These are phyloP conservation scores for Prenolepis imparis DNA, from an alignment of 2,888 invertebrate genomes.

Conservation along the genomic window DNA sequence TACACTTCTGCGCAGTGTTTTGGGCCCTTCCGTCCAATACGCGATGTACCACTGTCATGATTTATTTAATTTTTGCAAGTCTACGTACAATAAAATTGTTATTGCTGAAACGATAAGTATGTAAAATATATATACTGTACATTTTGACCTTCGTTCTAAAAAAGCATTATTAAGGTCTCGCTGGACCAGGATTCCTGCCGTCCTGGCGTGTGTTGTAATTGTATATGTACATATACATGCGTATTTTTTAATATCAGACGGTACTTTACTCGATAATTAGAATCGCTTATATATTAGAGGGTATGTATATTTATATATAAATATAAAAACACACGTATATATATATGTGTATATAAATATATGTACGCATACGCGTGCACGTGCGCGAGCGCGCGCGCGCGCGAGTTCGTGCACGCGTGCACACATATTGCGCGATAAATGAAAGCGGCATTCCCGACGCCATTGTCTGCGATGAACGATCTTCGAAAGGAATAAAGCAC, in stretches of 20 bases:
- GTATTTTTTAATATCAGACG: constrained; percentile 79
- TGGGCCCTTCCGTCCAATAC: constrained; percentile 85
- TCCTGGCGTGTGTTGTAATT: constrained; percentile 79
- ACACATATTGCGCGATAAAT: constrained; percentile 70
- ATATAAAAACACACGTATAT: constrained; percentile 55
- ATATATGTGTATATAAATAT: constrained; percentile 59
- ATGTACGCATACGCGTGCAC: constrained; percentile 61
- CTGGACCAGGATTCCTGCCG: constrained; percentile 79
- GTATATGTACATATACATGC: constrained; percentile 79
- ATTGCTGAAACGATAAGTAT: constrained; percentile 82
- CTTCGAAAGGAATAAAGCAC: constrained; percentile 79
- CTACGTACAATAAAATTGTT: constrained; percentile 84
- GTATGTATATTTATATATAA: constrained; percentile 67
- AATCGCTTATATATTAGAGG: constrained; percentile 75
- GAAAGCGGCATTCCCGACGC: constrained; percentile 77
- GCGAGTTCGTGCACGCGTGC: constrained; percentile 68
- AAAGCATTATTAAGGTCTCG: constrained; percentile 77
- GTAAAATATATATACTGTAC: constrained; percentile 77
- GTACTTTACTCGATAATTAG: constrained; percentile 78
- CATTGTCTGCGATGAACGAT: constrained; percentile 78
- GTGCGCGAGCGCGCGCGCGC: constrained; percentile 61
- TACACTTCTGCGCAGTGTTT: constrained; percentile 85
- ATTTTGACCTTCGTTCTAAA: constrained; percentile 78
- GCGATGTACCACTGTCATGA: constrained; percentile 84
- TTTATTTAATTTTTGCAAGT: constrained; percentile 81